These are phyloP conservation scores for Parapristionchus giblindavisi DNA, from an alignment of 2,888 invertebrate genomes.

Conservation along the genomic window DNA sequence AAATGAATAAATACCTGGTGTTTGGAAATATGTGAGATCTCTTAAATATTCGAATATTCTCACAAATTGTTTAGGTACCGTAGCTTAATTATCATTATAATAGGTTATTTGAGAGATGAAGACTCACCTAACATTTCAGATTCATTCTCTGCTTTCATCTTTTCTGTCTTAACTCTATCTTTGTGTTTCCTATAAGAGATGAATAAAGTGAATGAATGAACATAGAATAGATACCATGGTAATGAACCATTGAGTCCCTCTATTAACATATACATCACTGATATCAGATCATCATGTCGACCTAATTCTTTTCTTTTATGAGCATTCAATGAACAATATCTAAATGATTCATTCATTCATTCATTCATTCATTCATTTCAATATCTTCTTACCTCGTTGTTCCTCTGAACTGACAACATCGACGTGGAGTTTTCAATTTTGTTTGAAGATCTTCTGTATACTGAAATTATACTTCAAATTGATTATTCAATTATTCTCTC, in stretches of 20 bases:
- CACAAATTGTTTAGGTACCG: conserved; percentile 2
- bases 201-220: neutral
- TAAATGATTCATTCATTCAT: too few species aligned
- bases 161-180: conserved; percentile 22
- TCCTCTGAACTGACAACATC: conserved; percentile 20
- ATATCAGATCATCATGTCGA: conserved; percentile 20
- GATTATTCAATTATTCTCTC: too few species aligned
- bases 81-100: neutral
- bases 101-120: neutral
- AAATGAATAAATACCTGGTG: neutral
- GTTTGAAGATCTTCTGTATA: conserved; percentile 16
- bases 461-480: neutral
- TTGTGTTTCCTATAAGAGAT: conserved; percentile 6
- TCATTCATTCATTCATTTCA: too few species aligned
- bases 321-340: conserved; percentile 32
- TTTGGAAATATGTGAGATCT: conserved; percentile 18
- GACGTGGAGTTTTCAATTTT: conserved; percentile 7
- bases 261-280: conserved; percentile 32
- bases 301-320: conserved; percentile 33
- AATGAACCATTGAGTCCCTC: conserved; percentile 6
- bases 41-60: neutral
- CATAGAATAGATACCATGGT: conserved; percentile 8
- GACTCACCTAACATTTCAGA: conserved; percentile 14
- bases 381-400: conserved; percentile 16
- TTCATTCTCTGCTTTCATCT: conserved; percentile 23